phyloP scores from a whole-genome alignment of 1,140 invertebrate species.

The Drosophila arawakana region DNA sequence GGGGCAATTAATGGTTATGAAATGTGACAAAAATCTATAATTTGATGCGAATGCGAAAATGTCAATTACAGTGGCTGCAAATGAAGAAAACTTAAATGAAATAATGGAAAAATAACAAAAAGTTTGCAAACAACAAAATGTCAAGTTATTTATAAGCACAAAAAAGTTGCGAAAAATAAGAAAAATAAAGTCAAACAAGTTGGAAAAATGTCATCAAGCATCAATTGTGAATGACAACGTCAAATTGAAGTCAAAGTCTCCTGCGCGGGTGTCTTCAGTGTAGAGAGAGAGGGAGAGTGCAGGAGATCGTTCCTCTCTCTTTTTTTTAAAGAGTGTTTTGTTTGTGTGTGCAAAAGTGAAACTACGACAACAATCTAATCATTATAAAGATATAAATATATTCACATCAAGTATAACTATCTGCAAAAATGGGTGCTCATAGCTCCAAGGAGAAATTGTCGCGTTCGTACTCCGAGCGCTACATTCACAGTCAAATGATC shows the following conservation, averaged over 20 bases:
- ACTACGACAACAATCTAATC: slow-evolving; percentile 34
- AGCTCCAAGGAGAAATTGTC: slow-evolving; percentile 89
- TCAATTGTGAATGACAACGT: slow-evolving; percentile 70
- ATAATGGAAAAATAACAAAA: slow-evolving; percentile 26
- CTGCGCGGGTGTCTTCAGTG: slow-evolving; percentile 57
- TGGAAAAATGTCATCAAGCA: slow-evolving; percentile 66
- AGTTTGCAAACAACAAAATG: slow-evolving; percentile 49
- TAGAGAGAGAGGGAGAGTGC: slow-evolving; percentile 3
- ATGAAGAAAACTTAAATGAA: neutral
- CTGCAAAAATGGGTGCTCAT: slow-evolving; percentile 87
- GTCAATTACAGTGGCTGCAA: slow-evolving; percentile 45
- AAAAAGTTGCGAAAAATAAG: slow-evolving; percentile 24
- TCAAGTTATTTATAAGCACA: slow-evolving; percentile 48
- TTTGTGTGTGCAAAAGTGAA: slow-evolving; percentile 66
- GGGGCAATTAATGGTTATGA: slow-evolving; percentile 53
- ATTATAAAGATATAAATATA: slow-evolving; percentile 25
- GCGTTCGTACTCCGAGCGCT: slow-evolving; percentile 86
- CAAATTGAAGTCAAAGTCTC: slow-evolving; percentile 70
- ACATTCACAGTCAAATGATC: slow-evolving; percentile 82
- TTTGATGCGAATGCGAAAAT: slow-evolving; percentile 33
- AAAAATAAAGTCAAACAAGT: slow-evolving; percentile 10
- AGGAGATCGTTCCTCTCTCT: slow-evolving; percentile 18
- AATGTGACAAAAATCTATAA: slow-evolving; percentile 21
- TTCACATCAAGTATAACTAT: slow-evolving; percentile 32
- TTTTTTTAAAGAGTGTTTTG: neutral